Evolutionary conservation across 2,113 vertebrate genomes (phyloP).

Genomic region (Melanostigma gelatinosum): DNA sequence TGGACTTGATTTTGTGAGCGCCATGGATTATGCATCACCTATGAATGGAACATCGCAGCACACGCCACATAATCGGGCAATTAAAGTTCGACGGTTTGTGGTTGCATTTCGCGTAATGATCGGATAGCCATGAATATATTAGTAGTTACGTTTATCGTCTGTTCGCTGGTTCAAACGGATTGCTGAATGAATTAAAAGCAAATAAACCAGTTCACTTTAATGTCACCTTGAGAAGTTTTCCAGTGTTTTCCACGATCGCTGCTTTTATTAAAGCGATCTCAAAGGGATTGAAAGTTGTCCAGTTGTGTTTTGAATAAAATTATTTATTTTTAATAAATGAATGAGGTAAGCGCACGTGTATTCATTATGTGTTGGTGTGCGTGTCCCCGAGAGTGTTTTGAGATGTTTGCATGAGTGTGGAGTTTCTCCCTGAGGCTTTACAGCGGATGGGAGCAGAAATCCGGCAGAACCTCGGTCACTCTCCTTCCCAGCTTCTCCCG

Average conservation of each 20-base stretch:
- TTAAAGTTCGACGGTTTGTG: slow-evolving; percentile 13
- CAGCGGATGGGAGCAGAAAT: slow-evolving; percentile 79
- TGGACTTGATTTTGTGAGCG: slow-evolving; percentile 16
- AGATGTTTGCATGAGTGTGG: not conserved
- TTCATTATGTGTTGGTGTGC: not conserved
- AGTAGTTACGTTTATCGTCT: slow-evolving; percentile 11
- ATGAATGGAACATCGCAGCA: slow-evolving; percentile 27
- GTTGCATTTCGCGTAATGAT: slow-evolving; percentile 8
- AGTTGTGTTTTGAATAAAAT: slow-evolving; percentile 26
- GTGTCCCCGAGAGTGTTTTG: not conserved
- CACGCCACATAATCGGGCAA: slow-evolving; percentile 16
- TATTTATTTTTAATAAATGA: slow-evolving; percentile 52
- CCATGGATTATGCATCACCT: slow-evolving; percentile 43
- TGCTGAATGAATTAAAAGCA: slow-evolving; percentile 30
- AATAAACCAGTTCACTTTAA: slow-evolving; percentile 18
- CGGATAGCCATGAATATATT: slow-evolving; percentile 6
- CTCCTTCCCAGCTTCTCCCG: slow-evolving; percentile 85
- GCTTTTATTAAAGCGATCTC: not conserved
- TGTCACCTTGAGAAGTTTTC: slow-evolving; percentile 21
- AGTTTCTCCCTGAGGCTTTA: slow-evolving; percentile 13
- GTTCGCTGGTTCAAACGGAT: not conserved
- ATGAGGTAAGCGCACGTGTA: slow-evolving; percentile 4
- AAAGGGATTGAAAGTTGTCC: not conserved
- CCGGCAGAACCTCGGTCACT: slow-evolving; percentile 90
- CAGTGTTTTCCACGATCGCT: not conserved